Evolutionary conservation across 2,888 invertebrate genomes (phyloP).

Genomic region (Drosophila kambysellisi): DNA sequence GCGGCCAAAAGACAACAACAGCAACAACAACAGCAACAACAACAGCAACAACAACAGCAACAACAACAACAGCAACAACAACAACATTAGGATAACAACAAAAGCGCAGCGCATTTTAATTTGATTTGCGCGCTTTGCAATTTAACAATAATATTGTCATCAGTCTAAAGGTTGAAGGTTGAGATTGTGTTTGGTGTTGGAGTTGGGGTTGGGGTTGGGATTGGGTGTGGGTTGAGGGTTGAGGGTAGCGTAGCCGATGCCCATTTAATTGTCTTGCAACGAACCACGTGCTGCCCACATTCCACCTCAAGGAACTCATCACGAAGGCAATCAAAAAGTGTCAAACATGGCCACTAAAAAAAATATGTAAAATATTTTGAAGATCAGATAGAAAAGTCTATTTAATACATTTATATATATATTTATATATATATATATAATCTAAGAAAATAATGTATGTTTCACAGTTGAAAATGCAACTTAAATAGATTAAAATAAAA

Average conservation of each 20-base stretch:
- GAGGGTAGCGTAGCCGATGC: slow-evolving; percentile 61
- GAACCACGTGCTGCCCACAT: slow-evolving; percentile 18
- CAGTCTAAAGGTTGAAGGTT: slow-evolving; percentile 44
- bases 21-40: slow-evolving; percentile 26
- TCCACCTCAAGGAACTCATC: background rate
- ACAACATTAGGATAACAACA: slow-evolving; percentile 1
- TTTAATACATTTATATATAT: background rate
- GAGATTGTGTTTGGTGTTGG: background rate
- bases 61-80: background rate
- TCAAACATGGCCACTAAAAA: background rate
- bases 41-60: background rate
- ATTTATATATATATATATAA: background rate
- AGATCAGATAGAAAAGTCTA: background rate
- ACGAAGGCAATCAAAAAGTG: background rate
- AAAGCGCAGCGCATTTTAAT: slow-evolving; percentile 68
- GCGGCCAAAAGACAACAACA: slow-evolving; percentile 66
- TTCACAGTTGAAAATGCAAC: background rate
- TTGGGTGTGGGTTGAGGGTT: slow-evolving; percentile 27
- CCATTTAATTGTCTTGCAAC: slow-evolving; percentile 60
- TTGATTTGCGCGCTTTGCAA: slow-evolving; percentile 81
- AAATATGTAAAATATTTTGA: background rate
- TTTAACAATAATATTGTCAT: slow-evolving; percentile 80
- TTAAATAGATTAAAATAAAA: no score
- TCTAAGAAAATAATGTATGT: background rate
- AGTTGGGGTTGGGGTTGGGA: background rate